Conservation (phyloP, 2,797 vertebrate species). For the Enteromius unitaeniatus region DNA sequence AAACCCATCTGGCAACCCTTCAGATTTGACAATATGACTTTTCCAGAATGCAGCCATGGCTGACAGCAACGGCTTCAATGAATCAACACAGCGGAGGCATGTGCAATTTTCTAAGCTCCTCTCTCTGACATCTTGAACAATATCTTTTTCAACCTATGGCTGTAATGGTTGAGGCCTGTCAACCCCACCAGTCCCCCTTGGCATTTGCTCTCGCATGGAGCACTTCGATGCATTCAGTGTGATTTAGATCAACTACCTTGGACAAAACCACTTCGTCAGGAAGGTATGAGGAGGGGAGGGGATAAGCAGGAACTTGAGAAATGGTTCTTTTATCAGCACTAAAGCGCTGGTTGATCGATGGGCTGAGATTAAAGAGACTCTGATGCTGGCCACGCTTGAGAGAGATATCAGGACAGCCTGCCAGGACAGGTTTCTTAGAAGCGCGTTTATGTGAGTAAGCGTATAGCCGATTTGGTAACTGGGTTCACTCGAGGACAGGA, state of each 20-base stretch:
- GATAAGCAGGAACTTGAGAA: constrained; percentile 51
- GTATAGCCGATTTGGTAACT: constrained; percentile 45
- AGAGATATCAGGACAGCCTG: constrained; percentile 59
- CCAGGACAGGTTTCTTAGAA: constrained; percentile 51
- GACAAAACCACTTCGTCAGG: constrained; percentile 54
- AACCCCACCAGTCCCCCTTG: constrained; percentile 47
- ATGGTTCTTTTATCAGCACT: constrained; percentile 62
- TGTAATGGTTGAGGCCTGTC: constrained; percentile 35
- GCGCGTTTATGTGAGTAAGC: constrained; percentile 27
- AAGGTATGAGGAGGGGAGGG: not conserved
- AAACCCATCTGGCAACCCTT: constrained; percentile 40
- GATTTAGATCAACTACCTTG: constrained; percentile 56
- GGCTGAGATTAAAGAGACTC: constrained; percentile 62
- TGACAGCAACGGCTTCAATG: constrained; percentile 40
- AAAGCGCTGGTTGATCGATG: constrained; percentile 66
- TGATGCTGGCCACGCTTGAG: constrained; percentile 59
- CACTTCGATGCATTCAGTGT: constrained; percentile 45
- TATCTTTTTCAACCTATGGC: constrained; percentile 25
- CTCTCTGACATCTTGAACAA: constrained; percentile 11
- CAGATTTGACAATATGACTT: constrained; percentile 28
- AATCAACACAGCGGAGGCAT: not conserved
- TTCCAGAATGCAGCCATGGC: constrained; percentile 36
- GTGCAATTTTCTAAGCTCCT: constrained; percentile 17
- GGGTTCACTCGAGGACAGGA: constrained; percentile 46
- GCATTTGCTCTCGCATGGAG: constrained; percentile 43